These are phyloP conservation scores for Drosophila ezoana DNA, from an alignment of 2,888 invertebrate species.

Conservation along the genomic window DNA sequence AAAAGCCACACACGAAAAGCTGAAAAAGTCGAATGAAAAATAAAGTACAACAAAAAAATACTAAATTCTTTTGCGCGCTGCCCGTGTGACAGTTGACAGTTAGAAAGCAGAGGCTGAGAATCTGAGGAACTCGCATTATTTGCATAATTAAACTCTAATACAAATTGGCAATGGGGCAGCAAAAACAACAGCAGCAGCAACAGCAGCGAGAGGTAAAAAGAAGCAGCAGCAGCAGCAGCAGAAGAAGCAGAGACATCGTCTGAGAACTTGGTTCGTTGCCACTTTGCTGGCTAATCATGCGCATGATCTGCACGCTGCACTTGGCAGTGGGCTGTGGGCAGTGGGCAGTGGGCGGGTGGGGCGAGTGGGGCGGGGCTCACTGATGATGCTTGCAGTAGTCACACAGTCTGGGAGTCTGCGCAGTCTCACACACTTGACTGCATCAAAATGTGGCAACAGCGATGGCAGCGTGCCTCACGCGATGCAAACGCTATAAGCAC, in stretches of 20 bases:
- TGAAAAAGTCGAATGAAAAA: slow-evolving; percentile 22
- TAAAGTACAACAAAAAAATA: background rate
- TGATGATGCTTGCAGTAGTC: slow-evolving; percentile 36
- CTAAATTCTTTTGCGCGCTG: slow-evolving; percentile 18
- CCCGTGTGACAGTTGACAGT: slow-evolving; percentile 70
- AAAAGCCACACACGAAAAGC: slow-evolving; percentile 34
- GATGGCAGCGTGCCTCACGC: slow-evolving; percentile 24
- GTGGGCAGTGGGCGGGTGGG: slow-evolving; percentile 6
- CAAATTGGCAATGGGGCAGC: slow-evolving; percentile 53
- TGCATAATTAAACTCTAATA: slow-evolving; percentile 75
- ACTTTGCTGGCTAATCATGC: slow-evolving; percentile 67
- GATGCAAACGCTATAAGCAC: background rate
- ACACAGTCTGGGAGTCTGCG: slow-evolving; percentile 39
- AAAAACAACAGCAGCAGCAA: slow-evolving; percentile 3
- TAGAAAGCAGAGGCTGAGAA: slow-evolving; percentile 62
- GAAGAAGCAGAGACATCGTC: slow-evolving; percentile 11
- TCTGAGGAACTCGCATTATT: slow-evolving; percentile 58
- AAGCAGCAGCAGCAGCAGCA: background rate
- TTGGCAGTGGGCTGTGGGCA: background rate
- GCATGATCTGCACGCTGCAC: slow-evolving; percentile 54
- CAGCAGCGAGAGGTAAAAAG: background rate
- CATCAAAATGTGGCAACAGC: slow-evolving; percentile 18
- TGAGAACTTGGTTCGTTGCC: slow-evolving; percentile 33
- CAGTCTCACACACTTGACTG: slow-evolving; percentile 55
- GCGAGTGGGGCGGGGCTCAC: slow-evolving; percentile 15